phyloP scores from a whole-genome alignment of 2,888 invertebrate genomes.

The Pollenia angustigena region DNA sequence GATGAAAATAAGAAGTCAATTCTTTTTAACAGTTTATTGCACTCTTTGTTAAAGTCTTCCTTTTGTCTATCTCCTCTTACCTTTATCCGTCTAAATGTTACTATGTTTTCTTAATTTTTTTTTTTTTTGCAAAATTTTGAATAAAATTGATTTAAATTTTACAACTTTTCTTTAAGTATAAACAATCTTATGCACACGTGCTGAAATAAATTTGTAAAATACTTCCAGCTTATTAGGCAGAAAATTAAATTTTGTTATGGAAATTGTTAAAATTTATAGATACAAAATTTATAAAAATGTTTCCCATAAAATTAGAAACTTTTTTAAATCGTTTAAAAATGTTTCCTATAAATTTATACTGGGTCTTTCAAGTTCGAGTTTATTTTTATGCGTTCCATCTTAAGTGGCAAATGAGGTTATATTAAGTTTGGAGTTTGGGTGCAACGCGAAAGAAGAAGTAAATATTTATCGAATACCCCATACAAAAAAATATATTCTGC shows the following conservation, averaged over 20 bases:
- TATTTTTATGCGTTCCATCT: no score
- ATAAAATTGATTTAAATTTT: conserved; percentile 59
- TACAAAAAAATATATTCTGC: no score
- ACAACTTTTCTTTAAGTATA: conserved; percentile 23
- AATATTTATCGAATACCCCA: no score
- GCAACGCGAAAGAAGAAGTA: no score
- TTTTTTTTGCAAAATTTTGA: background rate
- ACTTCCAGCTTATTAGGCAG: background rate
- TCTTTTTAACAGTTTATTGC: conserved; percentile 70
- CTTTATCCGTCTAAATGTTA: background rate
- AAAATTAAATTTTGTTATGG: background rate
- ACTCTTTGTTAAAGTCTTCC: conserved; percentile 46
- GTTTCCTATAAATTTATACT: no score
- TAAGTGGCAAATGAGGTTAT: no score
- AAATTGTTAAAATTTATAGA: background rate
- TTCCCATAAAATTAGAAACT: no score
- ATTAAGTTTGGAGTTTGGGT: no score
- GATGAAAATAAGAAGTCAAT: conserved; percentile 61
- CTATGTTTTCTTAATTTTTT: background rate
- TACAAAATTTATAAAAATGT: no score
- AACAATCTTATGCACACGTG: background rate
- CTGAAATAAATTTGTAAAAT: conserved; percentile 1
- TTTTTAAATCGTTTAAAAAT: no score
- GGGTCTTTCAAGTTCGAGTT: no score
- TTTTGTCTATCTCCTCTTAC: background rate